Base-by-base conservation (phyloP, 1,140 invertebrate genomes). In the Camponotus floridanus region DNA sequence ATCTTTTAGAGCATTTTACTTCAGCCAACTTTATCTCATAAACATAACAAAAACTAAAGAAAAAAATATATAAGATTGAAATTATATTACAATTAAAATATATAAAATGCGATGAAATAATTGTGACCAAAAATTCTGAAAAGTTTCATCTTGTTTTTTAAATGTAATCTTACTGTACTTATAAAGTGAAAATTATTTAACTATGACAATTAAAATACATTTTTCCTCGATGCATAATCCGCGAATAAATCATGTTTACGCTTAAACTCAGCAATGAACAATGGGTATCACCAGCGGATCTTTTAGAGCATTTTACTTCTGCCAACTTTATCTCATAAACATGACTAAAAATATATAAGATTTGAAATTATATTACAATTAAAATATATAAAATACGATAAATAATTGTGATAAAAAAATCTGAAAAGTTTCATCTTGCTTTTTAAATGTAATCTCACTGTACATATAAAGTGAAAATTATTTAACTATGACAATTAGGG, bases 211-310 rank as follows among this genome's bases (percentile, higher is more conserved):
- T n/a, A n/a, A n/a, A n/a, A 79, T 68, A 79, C 62, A 31, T 79
- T 79, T 79, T 67, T 33, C 62, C 76, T 36, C 62, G 62, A 79
- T 45, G 76, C 76, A 67, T 79, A 79, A 79, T 79, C 76, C 76
- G 45, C 42, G 76, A 79, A 79, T 79, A 79, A 67, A 79, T 79
- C 76, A 79, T 67, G 76, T 79, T 79, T 67, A 79, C n/a, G 76
- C 31, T 68, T 51, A 51, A 67, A 42, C 42, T 51, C 62, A 67
- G 76, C 45, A 79, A 68, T 67, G 61, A 79, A 67, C 76, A 76
- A 76, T 59, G n/a, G 36, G 42, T 15, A 13, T 0, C 36, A 61
- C 73, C 39, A n/a, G n/a, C 45, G 31, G 48, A 70, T 80, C 2
- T 36, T 55, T 55, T 45, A 21, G 8, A 55, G 8, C 36, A 68